A percentile compares a stretch with the other conserved stretches of the same genome.
phyloP scores from a whole-genome alignment of 2,113 vertebrate species.

The Puma concolor region DNA sequence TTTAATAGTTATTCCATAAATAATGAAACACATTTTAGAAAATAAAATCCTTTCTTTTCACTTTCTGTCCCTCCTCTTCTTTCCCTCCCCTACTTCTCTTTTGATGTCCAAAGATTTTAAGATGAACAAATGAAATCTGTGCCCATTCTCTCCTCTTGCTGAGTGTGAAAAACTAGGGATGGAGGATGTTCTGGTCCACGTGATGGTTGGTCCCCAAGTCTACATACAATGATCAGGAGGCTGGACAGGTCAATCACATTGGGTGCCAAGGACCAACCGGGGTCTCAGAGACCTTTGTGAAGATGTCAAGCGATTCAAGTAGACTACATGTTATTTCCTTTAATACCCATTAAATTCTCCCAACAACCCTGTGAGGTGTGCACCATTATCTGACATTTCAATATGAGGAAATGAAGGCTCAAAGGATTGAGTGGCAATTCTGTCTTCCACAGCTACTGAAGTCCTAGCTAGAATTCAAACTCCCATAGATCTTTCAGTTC shows the following conservation, averaged over 20 bases:
- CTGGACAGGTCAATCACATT: background rate
- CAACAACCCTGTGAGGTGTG: background rate
- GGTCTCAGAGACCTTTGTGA: background rate
- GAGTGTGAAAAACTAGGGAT: background rate
- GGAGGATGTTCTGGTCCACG: background rate
- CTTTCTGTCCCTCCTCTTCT: background rate
- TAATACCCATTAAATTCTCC: background rate
- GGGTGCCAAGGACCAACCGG: background rate
- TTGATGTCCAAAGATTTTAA: background rate
- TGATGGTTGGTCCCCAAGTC: background rate
- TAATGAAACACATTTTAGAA: background rate
- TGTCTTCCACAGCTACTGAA: background rate
- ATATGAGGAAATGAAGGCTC: background rate
- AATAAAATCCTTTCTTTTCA: background rate
- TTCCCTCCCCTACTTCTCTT: background rate
- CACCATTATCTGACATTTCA: background rate
- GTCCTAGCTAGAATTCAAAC: background rate
- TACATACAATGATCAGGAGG: background rate
- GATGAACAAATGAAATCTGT: background rate
- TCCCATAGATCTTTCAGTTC: background rate
- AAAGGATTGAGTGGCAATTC: background rate
- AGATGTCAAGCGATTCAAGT: background rate
- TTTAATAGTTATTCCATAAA: background rate
- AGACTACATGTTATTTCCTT: background rate
- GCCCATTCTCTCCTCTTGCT: background rate